Evolutionary conservation across 1,140 invertebrate genomes (phyloP).

Genomic region (Drosophila watanabei): DNA sequence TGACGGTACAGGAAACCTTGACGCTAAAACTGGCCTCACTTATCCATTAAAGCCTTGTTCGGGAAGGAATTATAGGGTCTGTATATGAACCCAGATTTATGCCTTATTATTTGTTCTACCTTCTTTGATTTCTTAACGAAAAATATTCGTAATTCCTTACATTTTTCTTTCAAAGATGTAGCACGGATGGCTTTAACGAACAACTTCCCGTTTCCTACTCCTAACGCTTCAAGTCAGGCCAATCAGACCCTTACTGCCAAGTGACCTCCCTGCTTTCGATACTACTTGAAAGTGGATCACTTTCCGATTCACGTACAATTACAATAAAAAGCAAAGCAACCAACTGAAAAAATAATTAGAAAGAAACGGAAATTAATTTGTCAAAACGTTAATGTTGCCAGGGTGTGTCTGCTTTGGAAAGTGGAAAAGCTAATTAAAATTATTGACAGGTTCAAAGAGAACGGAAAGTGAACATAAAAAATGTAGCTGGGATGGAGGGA

Average conservation of each 20-base stretch:
- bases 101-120: background rate
- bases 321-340: background rate
- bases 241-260: conserved; percentile 17
- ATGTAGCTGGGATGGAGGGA: no score
- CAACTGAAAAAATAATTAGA: conserved; percentile 34
- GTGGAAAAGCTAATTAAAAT: conserved; percentile 59
- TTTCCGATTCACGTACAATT: conserved; percentile 18
- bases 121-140: background rate
- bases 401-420: background rate
- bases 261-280: conserved; percentile 3
- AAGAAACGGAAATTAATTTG: conserved; percentile 76
- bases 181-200: conserved; percentile 56
- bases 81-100: background rate
- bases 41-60: background rate
- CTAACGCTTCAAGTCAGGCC: conserved; percentile 46
- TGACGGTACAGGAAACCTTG: conserved; percentile 14
- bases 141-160: background rate
- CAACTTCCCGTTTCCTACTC: conserved; percentile 70
- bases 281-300: background rate
- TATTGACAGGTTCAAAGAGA: conserved; percentile 36
- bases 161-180: background rate
- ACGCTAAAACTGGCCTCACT: no score
- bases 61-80: background rate
- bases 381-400: conserved; percentile 45
- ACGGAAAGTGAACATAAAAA: conserved; percentile 7